Evolutionary conservation across 2,888 invertebrate genomes (phyloP).

Genomic region (Pharmacophagus antenor): DNA sequence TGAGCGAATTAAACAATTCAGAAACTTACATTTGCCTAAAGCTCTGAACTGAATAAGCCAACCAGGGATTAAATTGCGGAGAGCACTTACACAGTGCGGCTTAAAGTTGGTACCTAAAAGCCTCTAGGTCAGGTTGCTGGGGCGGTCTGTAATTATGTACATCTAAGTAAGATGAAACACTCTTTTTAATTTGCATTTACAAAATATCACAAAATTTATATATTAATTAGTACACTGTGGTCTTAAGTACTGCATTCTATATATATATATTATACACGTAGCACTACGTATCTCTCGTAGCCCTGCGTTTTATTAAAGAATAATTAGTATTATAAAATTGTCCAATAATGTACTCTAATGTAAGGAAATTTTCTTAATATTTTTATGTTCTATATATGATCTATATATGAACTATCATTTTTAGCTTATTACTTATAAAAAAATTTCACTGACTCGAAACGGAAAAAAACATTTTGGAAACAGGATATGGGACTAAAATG

Average conservation of each 20-base stretch:
- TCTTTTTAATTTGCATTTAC: not conserved
- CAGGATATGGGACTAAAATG: too few relatives aligned
- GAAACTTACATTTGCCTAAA: not conserved
- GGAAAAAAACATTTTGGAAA: too few relatives aligned
- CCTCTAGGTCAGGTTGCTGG: slow-evolving; percentile 11
- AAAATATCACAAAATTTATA: not conserved
- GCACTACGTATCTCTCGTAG: not conserved
- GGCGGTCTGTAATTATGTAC: slow-evolving; percentile 8
- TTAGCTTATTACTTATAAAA: too few relatives aligned
- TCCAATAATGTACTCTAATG: too few relatives aligned
- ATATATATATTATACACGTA: not conserved
- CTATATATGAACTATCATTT: too few relatives aligned
- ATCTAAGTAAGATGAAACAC: not conserved
- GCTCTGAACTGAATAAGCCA: slow-evolving; percentile 4
- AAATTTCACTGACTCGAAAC: too few relatives aligned
- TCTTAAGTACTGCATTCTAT: not conserved
- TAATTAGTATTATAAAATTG: too few relatives aligned
- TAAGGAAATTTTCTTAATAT: too few relatives aligned
- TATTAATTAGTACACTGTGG: not conserved
- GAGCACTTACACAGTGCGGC: slow-evolving; percentile 15
- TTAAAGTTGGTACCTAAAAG: slow-evolving; percentile 17
- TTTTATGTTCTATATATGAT: too few relatives aligned
- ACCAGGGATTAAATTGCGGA: slow-evolving; percentile 1
- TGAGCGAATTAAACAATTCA: not conserved
- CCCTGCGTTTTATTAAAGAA: too few relatives aligned